These are phyloP conservation scores for Gadopsis marmoratus DNA, from an alignment of 2,797 vertebrate species.

Conservation along the genomic window DNA sequence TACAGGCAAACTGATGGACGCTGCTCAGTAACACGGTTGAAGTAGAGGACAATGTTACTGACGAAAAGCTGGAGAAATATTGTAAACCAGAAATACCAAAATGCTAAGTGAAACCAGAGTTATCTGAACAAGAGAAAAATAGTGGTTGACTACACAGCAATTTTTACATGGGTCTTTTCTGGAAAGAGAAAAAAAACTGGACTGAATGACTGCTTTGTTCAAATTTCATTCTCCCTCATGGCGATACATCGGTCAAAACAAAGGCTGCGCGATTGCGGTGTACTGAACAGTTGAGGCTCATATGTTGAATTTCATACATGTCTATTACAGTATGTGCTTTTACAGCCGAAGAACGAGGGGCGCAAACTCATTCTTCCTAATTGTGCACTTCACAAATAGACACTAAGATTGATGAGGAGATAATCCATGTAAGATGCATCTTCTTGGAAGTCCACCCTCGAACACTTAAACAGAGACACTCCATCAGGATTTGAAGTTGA, in stretches of 20 bases:
- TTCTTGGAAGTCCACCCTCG: conserved; percentile 72
- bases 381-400: conserved; percentile 63
- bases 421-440: conserved; percentile 78
- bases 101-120: conserved; percentile 76
- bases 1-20: conserved; percentile 51
- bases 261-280: conserved; percentile 46
- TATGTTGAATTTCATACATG: conserved; percentile 36
- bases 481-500: conserved; percentile 87
- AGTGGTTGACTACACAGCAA: conserved; percentile 42
- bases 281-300: conserved; percentile 35
- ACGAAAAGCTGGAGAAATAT: conserved; percentile 62
- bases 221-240: conserved; percentile 54
- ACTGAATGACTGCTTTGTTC: conserved; percentile 70
- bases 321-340: conserved; percentile 7
- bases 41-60: conserved; percentile 64
- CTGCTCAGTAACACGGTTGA: conserved; percentile 60
- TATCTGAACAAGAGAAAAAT: conserved; percentile 45
- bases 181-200: conserved; percentile 21
- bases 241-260: conserved; percentile 60
- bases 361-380: conserved; percentile 59
- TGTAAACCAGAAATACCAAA: conserved; percentile 65
- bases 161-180: conserved; percentile 47
- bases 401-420: conserved; percentile 76
- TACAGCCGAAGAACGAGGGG: conserved; percentile 36
- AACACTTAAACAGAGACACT: conserved; percentile 81